Base-by-base conservation (phyloP, 2,888 invertebrate species). In the Tiliacea aurago region DNA sequence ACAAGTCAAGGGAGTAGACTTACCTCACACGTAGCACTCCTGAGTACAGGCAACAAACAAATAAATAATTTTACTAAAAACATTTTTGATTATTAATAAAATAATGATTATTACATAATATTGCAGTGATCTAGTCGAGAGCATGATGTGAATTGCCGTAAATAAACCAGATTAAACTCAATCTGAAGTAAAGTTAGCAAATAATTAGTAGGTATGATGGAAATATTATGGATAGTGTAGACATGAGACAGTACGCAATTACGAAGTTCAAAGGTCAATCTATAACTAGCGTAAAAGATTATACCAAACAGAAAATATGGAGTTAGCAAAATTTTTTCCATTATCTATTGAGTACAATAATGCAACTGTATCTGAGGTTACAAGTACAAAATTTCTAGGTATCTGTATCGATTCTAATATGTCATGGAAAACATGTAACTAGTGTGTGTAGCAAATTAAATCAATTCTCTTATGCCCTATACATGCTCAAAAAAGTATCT, bases 21-120 rank as follows among this genome's bases (percentile, higher is more conserved):
- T 59, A 86, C 86, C 85, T 73, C 79, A 70, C 81, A 80, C 47
- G 66, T 64, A 33, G 73, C 85, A 23, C 45, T 47, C n/a, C 58
- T 13, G 6, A 80, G 73, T 84, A 80, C 64, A 49, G 76, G 47
- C 68, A 77, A 73, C 77, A 77, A 20, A 70, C 84, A 58, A 84
- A 82, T n/a, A 11, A 75, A 61, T 28, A 73, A 56, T 28, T 58
- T 70, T 0, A 70, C 33, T n/a, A 69, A 4, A 13, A 72, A 15
- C 82, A 84, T 82, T 70, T 41, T 64, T 58, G 1, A 2, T 20
- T 9, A 41, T 15, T 20, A 1, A 45, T 37, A 1, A 10, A 23
- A 18, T 41, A 13, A 55, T 45, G 4, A 56, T 49, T 41, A 67
- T 33, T 72, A 37, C 6, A 6, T 49, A 2, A 33, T 28, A 51